phyloP scores from a whole-genome alignment of 2,113 vertebrate species.

The Aegotheles bennettii region DNA sequence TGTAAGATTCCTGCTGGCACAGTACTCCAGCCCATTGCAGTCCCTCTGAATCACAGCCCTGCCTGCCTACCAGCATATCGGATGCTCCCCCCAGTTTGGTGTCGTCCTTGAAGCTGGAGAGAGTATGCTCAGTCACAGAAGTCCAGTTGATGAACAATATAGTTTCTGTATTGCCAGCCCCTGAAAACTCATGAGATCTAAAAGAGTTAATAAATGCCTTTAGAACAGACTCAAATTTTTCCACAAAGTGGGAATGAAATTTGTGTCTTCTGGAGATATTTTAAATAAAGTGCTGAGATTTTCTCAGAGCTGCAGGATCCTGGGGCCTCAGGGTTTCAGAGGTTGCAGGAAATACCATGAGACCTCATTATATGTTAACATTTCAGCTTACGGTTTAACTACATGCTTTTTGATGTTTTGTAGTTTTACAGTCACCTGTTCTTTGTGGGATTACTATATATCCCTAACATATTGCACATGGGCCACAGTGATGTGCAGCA shows the following conservation, averaged over 20 bases:
- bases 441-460: neutral
- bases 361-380: neutral
- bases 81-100: neutral
- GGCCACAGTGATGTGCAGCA: neutral
- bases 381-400: neutral
- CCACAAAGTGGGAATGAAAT: neutral
- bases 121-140: neutral
- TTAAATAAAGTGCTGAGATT: neutral
- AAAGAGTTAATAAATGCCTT: neutral
- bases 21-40: neutral
- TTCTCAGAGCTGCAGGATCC: neutral
- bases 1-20: neutral
- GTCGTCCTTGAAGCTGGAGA: neutral
- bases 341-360: neutral
- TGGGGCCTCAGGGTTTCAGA: neutral
- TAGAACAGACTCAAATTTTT: neutral
- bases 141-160: neutral
- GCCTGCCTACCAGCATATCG: neutral
- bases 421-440: constrained; percentile 9
- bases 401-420: constrained; percentile 6
- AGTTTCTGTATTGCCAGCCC: neutral
- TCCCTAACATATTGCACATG: constrained; percentile 2
- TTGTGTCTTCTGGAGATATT: neutral
- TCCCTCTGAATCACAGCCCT: neutral
- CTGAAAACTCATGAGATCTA: neutral